Evolutionary conservation across 2,888 invertebrate genomes (phyloP), one percentile per base, ranked within the genome.

Genomic region (Papilio elwesi): DNA sequence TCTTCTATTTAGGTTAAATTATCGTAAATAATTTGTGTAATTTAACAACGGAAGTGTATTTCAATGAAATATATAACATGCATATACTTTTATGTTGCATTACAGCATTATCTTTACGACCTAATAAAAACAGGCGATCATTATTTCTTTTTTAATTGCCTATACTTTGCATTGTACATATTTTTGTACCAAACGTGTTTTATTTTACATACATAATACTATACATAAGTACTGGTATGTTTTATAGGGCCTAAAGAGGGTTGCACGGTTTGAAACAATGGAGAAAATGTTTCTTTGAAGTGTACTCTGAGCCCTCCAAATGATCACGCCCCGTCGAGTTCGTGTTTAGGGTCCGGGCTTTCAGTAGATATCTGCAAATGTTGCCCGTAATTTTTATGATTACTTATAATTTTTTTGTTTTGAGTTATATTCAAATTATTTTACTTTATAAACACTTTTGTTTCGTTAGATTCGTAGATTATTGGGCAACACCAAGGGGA

Each of bases 241-340:
- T 62, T 12, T 4, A 36, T 62, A 53, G 26, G 13, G 10, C 36
- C 47, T 53, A 53, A 59, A 68, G 47, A 43, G 62, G 62, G 71
- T 62, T 9, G 48, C 52, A 53, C 15, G 15, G 57, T 57, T 65
- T 16, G 13, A 57, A 57, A 71, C 65, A 59, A 71, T 36, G 49
- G 57, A 43, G 38, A 53, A 66, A 66, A 57, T n/a, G 47, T 48
- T 57, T 13, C 16, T 57, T 49, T 36, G 13, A 57, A 71, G 57
- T 55, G 65, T 70, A 48, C 49, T 71, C 38, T 48, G 38, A 55
- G 38, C 70, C 57, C 51, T 71, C 26, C 7, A 64, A 64, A 64
- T 52, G 53, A 52, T 70, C n/a, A 48, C 64, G 53, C 53, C 36
- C 48, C 64, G 53, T 53, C 47, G 70, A 15, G 15, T 26, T n/a